phyloP scores from a whole-genome alignment of 2,888 invertebrate genomes.

The Melipona bicolor region DNA sequence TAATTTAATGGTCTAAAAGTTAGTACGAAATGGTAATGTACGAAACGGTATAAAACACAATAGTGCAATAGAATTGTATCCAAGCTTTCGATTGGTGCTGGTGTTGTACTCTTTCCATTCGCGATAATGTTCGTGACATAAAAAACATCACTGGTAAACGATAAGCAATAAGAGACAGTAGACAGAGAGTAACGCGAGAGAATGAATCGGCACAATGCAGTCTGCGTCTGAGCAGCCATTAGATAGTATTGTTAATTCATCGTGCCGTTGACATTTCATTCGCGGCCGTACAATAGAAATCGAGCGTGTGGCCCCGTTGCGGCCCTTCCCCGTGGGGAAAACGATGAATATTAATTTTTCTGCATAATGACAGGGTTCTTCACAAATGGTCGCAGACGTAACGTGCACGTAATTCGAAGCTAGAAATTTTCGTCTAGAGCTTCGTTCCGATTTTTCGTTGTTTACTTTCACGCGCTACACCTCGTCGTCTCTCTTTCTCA shows the following conservation, averaged over 20 bases:
- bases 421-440: not conserved
- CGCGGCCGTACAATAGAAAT: constrained; percentile 73
- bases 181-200: constrained; percentile 46
- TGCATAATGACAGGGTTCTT: not conserved
- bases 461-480: not conserved
- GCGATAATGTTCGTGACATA: constrained; percentile 66
- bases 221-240: constrained; percentile 78
- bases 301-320: constrained; percentile 49
- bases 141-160: constrained; percentile 65
- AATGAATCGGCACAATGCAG: constrained; percentile 70
- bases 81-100: no score
- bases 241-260: constrained; percentile 82
- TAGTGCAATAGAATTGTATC: no score
- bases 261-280: constrained; percentile 81
- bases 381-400: no score
- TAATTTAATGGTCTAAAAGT: no score
- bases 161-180: constrained; percentile 60
- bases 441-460: no score
- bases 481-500: no score
- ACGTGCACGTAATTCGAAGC: not conserved
- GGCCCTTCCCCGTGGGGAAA: constrained; percentile 7
- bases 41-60: no score
- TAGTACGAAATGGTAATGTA: no score
- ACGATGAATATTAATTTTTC: constrained; percentile 22
- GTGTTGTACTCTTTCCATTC: not conserved